A percentile compares a stretch with the other conserved stretches of the same genome.
Conservation (phyloP, 2,113 vertebrate species). For the Notothenia rossii region DNA sequence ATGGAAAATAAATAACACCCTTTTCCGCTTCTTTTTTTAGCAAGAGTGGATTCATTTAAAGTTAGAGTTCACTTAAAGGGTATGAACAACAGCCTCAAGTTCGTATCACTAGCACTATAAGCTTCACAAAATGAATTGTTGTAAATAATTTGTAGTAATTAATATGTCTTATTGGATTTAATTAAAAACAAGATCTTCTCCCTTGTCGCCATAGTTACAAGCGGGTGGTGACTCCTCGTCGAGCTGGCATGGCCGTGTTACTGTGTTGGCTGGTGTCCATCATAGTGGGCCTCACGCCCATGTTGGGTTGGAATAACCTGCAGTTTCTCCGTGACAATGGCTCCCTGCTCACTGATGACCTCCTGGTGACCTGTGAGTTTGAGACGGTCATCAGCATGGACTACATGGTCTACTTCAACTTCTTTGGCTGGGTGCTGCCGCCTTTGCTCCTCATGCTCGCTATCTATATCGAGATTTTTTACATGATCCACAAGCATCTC, state of each 20-base stretch:
- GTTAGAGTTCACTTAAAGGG: too few species aligned
- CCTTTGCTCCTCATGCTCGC: slow-evolving; percentile 93
- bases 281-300: slow-evolving; percentile 91
- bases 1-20: not conserved
- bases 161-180: not conserved
- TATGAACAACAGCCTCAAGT: not conserved
- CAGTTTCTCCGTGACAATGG: slow-evolving; percentile 74
- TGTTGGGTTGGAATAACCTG: slow-evolving; percentile 97
- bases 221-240: slow-evolving; percentile 89
- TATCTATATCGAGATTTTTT: slow-evolving; percentile 96
- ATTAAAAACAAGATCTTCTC: slow-evolving; percentile 18
- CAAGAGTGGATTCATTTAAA: too few species aligned
- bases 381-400: slow-evolving; percentile 98
- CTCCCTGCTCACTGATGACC: slow-evolving; percentile 65
- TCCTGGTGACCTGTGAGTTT: slow-evolving; percentile 88
- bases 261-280: slow-evolving; percentile 93
- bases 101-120: not conserved
- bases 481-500: slow-evolving; percentile 96
- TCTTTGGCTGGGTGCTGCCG: slow-evolving; percentile 95
- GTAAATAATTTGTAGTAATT: not conserved
- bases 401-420: slow-evolving; percentile 99
- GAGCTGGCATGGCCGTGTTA: slow-evolving; percentile 89
- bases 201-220: slow-evolving; percentile 88
- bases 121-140: not conserved
- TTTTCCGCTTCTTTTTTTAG: too few species aligned